These are phyloP conservation scores for Brachymystax lenok DNA, from an alignment of 2,797 vertebrate species.

Conservation along the genomic window DNA sequence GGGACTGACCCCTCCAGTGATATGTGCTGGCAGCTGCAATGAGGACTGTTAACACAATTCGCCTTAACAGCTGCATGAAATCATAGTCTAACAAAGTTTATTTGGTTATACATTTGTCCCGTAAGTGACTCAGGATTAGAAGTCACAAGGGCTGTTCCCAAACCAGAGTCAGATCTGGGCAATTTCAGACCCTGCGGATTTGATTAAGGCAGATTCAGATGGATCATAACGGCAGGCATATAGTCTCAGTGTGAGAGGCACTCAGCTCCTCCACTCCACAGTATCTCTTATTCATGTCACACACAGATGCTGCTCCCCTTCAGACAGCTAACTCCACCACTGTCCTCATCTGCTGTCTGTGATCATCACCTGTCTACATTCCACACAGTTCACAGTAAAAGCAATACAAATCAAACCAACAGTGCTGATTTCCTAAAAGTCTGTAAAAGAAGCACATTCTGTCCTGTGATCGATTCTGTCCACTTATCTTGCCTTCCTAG, in stretches of 20 bases:
- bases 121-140: slow-evolving; percentile 7
- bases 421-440: neutral
- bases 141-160: slow-evolving; percentile 12
- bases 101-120: slow-evolving; percentile 8
- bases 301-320: neutral
- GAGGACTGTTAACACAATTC: neutral
- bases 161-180: neutral
- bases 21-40: neutral
- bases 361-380: neutral
- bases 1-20: neutral
- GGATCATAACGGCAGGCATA: neutral
- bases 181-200: neutral
- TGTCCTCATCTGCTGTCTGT: neutral
- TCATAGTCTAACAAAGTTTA: slow-evolving; percentile 10
- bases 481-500: neutral
- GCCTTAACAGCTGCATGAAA: slow-evolving; percentile 1
- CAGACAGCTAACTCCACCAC: neutral
- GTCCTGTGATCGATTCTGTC: neutral
- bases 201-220: slow-evolving; percentile 5
- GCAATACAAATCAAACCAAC: neutral
- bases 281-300: neutral
- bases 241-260: neutral
- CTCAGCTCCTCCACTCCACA: neutral
- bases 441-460: neutral
- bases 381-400: neutral